These are phyloP conservation scores for Xiphophorus maculatus DNA, from an alignment of 2,113 vertebrate species.

Conservation along the genomic window DNA sequence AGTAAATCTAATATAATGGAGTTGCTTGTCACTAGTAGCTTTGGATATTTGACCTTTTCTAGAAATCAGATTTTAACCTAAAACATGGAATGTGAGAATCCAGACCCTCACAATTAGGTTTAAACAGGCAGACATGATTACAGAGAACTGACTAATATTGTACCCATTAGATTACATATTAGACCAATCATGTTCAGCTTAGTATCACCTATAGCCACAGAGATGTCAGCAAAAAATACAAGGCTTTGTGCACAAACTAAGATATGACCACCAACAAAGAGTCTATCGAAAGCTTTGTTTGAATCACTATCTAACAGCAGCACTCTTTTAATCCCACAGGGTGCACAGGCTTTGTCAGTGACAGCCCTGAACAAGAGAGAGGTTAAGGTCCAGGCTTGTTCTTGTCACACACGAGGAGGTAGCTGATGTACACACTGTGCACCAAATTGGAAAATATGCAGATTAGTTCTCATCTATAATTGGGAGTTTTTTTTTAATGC, in stretches of 20 bases:
- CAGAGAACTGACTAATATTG: neutral
- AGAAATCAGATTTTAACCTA: too few species aligned
- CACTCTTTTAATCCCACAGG: conserved; percentile 31
- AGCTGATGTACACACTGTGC: conserved; percentile 62
- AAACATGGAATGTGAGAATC: too few species aligned
- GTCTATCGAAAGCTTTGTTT: conserved; percentile 26
- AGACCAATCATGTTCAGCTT: conserved; percentile 1
- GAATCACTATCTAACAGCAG: conserved; percentile 33
- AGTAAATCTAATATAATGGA: too few species aligned
- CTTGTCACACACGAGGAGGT: conserved; percentile 64
- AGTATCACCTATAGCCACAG: conserved; percentile 3
- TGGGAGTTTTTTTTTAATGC: neutral
- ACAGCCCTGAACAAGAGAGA: conserved; percentile 52
- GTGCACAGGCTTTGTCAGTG: conserved; percentile 49
- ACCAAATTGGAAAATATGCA: conserved; percentile 68
- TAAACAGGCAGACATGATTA: neutral
- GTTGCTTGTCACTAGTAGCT: too few species aligned
- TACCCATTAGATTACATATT: neutral
- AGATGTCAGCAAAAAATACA: conserved; percentile 29
- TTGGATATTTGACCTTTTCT: too few species aligned
- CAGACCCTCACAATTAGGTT: too few species aligned
- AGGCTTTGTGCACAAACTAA: conserved; percentile 41
- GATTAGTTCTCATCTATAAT: conserved; percentile 52
- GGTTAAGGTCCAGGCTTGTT: conserved; percentile 59
- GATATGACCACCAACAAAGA: conserved; percentile 43